Percentiles rank a stretch among this genome's conserved stretches.
phyloP scores from a whole-genome alignment of 2,888 invertebrate genomes.

The Philopedon plagiatum region DNA sequence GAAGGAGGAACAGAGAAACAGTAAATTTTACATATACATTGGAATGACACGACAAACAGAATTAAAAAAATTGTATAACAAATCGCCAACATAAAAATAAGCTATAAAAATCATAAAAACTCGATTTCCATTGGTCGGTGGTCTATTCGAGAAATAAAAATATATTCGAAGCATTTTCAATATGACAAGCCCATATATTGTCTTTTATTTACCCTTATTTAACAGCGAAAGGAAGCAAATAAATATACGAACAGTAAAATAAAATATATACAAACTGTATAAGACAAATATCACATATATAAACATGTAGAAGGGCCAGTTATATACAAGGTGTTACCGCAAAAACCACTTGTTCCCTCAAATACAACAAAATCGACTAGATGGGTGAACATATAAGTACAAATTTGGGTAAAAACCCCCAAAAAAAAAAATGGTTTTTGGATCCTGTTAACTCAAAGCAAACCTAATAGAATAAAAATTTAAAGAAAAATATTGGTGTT shows the following conservation, averaged over 20 bases:
- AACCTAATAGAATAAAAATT: background rate
- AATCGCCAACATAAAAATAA: slow-evolving; percentile 8
- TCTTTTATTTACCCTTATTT: background rate
- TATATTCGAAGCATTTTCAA: background rate
- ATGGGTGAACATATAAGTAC: slow-evolving; percentile 47
- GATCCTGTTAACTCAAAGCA: slow-evolving; percentile 14
- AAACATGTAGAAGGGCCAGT: background rate
- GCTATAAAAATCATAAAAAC: background rate
- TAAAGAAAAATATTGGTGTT: no score
- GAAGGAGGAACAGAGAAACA: background rate
- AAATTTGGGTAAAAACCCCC: slow-evolving; percentile 27
- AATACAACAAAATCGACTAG: slow-evolving; percentile 49
- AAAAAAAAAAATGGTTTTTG: slow-evolving; percentile 16
- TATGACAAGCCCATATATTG: background rate
- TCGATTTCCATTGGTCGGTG: no score
- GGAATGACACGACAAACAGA: background rate
- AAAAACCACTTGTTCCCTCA: slow-evolving; percentile 41
- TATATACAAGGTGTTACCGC: slow-evolving; percentile 29
- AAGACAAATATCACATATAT: slow-evolving; percentile 26
- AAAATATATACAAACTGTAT: slow-evolving; percentile 21
- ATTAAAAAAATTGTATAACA: background rate
- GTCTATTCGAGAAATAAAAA: background rate
- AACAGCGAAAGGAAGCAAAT: background rate
- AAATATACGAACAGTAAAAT: slow-evolving; percentile 19
- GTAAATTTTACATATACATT: background rate